phyloP scores from a whole-genome alignment of 2,113 vertebrate species.

The Alexandromys fortis region DNA sequence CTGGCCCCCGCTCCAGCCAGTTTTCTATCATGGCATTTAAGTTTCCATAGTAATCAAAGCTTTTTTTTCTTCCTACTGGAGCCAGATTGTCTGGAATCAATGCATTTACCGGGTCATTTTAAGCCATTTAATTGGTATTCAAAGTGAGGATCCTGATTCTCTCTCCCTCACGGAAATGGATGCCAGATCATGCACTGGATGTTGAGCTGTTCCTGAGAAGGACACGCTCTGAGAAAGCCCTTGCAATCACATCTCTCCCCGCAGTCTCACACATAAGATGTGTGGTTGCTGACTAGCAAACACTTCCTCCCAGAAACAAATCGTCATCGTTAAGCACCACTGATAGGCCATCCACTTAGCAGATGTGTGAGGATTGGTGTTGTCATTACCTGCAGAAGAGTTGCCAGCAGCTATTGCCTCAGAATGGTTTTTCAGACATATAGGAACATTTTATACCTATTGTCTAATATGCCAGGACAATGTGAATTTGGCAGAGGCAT shows the following conservation, averaged over 20 bases:
- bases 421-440: slow-evolving; percentile 53
- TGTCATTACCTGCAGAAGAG: slow-evolving; percentile 55
- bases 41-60: not conserved
- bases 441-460: slow-evolving; percentile 51
- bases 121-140: slow-evolving; percentile 50
- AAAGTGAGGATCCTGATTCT: slow-evolving; percentile 25
- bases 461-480: slow-evolving; percentile 39
- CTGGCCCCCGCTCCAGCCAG: not conserved
- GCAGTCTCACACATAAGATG: slow-evolving; percentile 60
- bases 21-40: not conserved
- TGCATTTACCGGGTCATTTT: slow-evolving; percentile 38
- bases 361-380: slow-evolving; percentile 65
- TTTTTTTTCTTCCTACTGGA: not conserved
- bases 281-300: slow-evolving; percentile 54
- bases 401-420: slow-evolving; percentile 57
- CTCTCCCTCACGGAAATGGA: not conserved
- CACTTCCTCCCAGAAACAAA: slow-evolving; percentile 66
- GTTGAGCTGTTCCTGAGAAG: not conserved
- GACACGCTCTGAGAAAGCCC: not conserved
- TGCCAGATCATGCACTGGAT: not conserved
- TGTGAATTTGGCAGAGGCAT: slow-evolving; percentile 31
- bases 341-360: slow-evolving; percentile 66
- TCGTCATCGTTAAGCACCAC: slow-evolving; percentile 60
- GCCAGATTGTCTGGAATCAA: not conserved
- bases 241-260: slow-evolving; percentile 45